Evolutionary conservation across 2,888 invertebrate species (phyloP), one percentile per base, ranked within the genome.

Genomic region (Hecatera dysodea): DNA sequence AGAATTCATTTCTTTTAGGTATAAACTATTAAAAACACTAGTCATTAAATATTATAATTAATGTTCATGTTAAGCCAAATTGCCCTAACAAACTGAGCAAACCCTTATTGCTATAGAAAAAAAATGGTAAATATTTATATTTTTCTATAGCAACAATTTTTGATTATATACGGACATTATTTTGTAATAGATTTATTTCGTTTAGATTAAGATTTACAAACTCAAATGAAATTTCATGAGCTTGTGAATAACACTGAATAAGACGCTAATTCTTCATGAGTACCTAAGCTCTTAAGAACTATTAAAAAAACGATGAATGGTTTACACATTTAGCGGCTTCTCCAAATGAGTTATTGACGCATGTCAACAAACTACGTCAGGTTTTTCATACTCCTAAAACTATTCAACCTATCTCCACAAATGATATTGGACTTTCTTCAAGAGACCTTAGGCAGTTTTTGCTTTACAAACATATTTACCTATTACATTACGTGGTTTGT

Each of bases 401-500:
- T 27, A 63, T 27, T 48, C 39, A 33, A 61, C 19, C n/a, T 15
- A 39, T 52, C 39, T 29, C 19, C 62, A 55, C 53, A 56, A 74
- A 52, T 52, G 8, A 60, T 63, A 76, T 57, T 19, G 11, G 12
- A 24, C 48, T 64, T 46, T 46, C 39, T 56, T 63, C 17, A n/a
- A 48, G 27, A 39, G 55, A 75, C 56, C 17, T 36, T 42, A 79
- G 29, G 27, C 42, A 36, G 73, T 42, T 73, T 79, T 67, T 61
- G 56, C 62, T 70, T 66, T 70, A 52, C 53, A 79, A 50, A 44
- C 53, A 42, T 48, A 48, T 60, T 59, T 36, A 60, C 48, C 46
- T n/a, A 74, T 80, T 66, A 56, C 63, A 66, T 67, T 77, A 67
- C 78, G 60, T 62, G 50, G 57, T 67, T 72, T 57, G 78, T 56